Evolutionary conservation across 2,113 vertebrate genomes (phyloP).

Genomic region (Melanotaenia duboulayi): DNA sequence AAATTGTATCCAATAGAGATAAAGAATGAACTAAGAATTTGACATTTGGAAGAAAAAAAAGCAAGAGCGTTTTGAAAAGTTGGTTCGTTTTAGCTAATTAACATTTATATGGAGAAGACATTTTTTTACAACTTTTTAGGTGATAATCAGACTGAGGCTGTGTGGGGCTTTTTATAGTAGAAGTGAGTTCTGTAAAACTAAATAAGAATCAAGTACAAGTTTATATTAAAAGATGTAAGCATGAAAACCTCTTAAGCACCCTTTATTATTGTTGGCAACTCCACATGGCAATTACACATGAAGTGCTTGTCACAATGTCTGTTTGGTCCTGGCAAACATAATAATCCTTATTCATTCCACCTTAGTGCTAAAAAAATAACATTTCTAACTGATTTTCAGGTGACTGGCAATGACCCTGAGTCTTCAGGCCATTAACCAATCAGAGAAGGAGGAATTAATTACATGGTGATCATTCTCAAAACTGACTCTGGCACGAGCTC

Average conservation of each 20-base stretch:
- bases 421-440: conserved; percentile 45
- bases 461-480: conserved; percentile 31
- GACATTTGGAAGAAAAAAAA: background rate
- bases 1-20: background rate
- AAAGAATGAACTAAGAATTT: conserved; percentile 31
- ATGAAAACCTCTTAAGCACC: conserved; percentile 41
- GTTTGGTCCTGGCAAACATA: conserved; percentile 35
- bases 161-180: background rate
- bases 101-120: too few species aligned
- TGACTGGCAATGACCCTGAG: conserved; percentile 21
- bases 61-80: too few species aligned
- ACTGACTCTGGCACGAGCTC: conserved; percentile 26
- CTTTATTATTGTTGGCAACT: conserved; percentile 35
- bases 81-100: too few species aligned
- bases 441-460: conserved; percentile 38
- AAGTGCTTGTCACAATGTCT: conserved; percentile 38
- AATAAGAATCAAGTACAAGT: conserved; percentile 6
- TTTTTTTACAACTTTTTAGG: too few species aligned
- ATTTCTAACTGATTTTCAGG: conserved; percentile 16
- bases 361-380: background rate
- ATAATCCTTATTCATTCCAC: conserved; percentile 41
- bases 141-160: too few species aligned
- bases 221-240: conserved; percentile 15
- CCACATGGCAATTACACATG: conserved; percentile 34
- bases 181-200: conserved; percentile 8